Conservation (phyloP, 2,113 vertebrate species). For the Dicerorhinus sumatrensis region DNA sequence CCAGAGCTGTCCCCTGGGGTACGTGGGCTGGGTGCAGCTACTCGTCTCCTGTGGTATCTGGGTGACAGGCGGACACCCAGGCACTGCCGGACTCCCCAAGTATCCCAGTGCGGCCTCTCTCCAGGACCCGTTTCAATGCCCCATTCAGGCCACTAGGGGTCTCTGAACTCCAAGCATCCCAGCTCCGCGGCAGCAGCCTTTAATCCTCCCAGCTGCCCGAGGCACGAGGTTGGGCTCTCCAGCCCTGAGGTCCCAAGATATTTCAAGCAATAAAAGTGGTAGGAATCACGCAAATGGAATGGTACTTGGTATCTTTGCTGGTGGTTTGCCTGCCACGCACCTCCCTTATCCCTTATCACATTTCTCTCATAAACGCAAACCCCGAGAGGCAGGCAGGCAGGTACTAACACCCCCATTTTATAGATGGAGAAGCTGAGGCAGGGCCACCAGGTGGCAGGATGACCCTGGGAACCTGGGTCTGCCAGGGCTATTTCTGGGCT, state of each 20-base stretch:
- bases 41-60: accelerated
- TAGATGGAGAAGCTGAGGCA: conserved; percentile 18
- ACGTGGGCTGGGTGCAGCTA: neutral
- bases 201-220: neutral
- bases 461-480: neutral
- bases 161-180: conserved; percentile 72
- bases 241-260: neutral
- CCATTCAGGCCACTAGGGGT: conserved; percentile 68
- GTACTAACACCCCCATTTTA: neutral
- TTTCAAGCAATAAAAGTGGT: conserved; percentile 59
- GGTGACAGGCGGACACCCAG: neutral
- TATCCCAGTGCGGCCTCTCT: neutral
- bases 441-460: neutral
- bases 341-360: neutral
- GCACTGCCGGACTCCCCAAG: neutral
- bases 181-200: accelerated
- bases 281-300: neutral
- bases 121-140: neutral
- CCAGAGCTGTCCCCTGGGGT: neutral
- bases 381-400: neutral
- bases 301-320: neutral
- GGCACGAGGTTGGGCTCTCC: neutral
- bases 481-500: neutral
- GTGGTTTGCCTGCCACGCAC: neutral
- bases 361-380: neutral